phyloP scores from a whole-genome alignment of 2,888 invertebrate genomes.

The Dasysyrphus tricinctus region DNA sequence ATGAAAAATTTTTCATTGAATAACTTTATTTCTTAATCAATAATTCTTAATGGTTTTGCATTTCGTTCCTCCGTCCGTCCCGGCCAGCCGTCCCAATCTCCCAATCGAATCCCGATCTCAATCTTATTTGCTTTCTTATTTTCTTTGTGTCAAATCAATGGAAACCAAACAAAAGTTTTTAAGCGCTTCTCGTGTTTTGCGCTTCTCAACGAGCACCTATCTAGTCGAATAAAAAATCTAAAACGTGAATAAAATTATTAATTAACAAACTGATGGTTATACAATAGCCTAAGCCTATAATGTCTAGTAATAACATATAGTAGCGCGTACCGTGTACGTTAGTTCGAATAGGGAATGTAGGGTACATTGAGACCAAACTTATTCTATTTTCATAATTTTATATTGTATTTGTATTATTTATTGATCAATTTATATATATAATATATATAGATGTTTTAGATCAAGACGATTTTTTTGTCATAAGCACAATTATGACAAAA shows the following conservation, averaged over 20 bases:
- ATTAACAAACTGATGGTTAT: slow-evolving; percentile 43
- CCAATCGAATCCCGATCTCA: slow-evolving; percentile 27
- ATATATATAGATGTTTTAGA: no score
- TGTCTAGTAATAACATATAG: not conserved
- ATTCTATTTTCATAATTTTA: not conserved
- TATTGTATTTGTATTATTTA: no score
- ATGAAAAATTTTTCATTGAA: slow-evolving; percentile 65
- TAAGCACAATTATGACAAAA: no score
- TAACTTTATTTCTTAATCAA: slow-evolving; percentile 56
- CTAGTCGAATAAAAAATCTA: slow-evolving; percentile 7
- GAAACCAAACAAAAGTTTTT: not conserved
- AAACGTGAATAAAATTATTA: slow-evolving; percentile 53
- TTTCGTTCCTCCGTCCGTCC: not conserved
- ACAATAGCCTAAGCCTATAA: slow-evolving; percentile 51
- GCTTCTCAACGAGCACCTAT: not conserved
- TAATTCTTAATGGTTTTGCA: slow-evolving; percentile 58
- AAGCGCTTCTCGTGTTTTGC: slow-evolving; percentile 6
- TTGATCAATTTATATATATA: no score
- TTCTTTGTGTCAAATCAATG: slow-evolving; percentile 19
- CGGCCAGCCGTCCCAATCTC: not conserved
- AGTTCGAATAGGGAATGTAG: not conserved
- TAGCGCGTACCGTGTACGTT: not conserved
- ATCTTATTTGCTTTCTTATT: slow-evolving; percentile 17
- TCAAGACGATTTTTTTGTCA: no score
- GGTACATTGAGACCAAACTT: not conserved